Conservation (phyloP, 2,888 invertebrate species). For the Chloromyia formosa region DNA sequence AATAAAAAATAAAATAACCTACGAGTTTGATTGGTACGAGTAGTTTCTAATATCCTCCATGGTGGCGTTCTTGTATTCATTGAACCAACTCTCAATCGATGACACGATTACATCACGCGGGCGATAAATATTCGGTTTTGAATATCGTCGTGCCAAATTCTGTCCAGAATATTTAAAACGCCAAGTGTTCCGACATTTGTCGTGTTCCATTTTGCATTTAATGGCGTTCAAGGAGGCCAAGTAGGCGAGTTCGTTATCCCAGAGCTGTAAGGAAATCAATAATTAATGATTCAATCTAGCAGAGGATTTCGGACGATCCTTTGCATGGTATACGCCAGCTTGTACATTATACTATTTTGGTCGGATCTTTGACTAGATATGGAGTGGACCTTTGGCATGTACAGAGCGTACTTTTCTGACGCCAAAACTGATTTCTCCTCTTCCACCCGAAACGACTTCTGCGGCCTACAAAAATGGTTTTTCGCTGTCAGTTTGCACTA, state of each 20-base stretch:
- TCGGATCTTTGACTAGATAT: too few species aligned
- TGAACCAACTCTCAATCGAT: slow-evolving; percentile 38
- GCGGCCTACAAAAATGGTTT: too few species aligned
- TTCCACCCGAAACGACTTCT: too few species aligned
- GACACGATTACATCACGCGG: background rate
- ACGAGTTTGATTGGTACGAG: background rate
- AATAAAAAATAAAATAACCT: too few species aligned
- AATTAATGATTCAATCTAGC: too few species aligned
- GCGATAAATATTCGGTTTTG: slow-evolving; percentile 10
- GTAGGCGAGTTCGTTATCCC: slow-evolving; percentile 44
- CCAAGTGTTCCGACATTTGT: slow-evolving; percentile 39
- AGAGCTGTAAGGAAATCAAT: slow-evolving; percentile 27
- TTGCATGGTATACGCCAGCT: too few species aligned
- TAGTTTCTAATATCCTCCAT: slow-evolving; percentile 31
- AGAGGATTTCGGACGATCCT: too few species aligned
- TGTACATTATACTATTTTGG: too few species aligned
- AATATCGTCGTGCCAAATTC: slow-evolving; percentile 38
- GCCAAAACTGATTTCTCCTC: too few species aligned
- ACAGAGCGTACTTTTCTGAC: too few species aligned
- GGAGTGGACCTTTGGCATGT: too few species aligned
- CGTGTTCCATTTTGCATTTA: slow-evolving; percentile 38
- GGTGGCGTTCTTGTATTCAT: slow-evolving; percentile 25
- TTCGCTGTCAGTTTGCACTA: too few species aligned
- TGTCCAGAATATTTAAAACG: slow-evolving; percentile 38
- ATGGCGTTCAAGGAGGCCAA: slow-evolving; percentile 37